These are phyloP conservation scores for Erebia epiphron DNA, from an alignment of 2,888 invertebrate genomes.

Conservation along the genomic window DNA sequence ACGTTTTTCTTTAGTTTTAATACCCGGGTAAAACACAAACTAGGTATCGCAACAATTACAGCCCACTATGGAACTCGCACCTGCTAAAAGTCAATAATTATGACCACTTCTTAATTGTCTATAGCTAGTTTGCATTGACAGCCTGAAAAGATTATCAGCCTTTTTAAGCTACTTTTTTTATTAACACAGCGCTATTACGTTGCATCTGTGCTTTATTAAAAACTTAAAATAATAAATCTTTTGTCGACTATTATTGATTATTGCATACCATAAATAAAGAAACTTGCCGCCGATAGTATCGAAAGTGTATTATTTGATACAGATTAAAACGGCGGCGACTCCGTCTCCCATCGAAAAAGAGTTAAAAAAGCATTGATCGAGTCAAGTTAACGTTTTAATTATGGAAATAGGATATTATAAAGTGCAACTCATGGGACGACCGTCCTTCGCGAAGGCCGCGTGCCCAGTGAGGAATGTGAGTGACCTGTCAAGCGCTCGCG, in stretches of 20 bases:
- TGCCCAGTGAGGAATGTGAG: constrained; percentile 60
- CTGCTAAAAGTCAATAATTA: constrained; percentile 68
- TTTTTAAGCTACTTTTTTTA: constrained; percentile 7
- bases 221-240: constrained; percentile 6
- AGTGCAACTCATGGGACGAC: constrained; percentile 49
- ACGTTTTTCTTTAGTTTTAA: constrained; percentile 61
- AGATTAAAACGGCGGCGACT: constrained; percentile 25
- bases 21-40: constrained; percentile 61
- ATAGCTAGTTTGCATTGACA: constrained; percentile 39
- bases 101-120: constrained; percentile 38
- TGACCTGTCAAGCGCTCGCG: constrained; percentile 62
- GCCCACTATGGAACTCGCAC: constrained; percentile 68
- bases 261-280: constrained; percentile 11
- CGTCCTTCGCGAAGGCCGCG: constrained; percentile 75
- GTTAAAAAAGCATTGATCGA: constrained; percentile 15
- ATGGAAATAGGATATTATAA: constrained; percentile 34
- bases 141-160: constrained; percentile 19
- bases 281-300: constrained; percentile 11
- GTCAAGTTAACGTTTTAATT: constrained; percentile 33
- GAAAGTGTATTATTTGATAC: constrained; percentile 25
- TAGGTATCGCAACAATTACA: constrained; percentile 59
- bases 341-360: constrained; percentile 3
- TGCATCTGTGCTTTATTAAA: constrained; percentile 14
- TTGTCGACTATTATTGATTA: constrained; percentile 12
- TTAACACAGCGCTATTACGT: constrained; percentile 1